phyloP scores from a whole-genome alignment of 1,140 invertebrate genomes.

The Agrilus planipennis region DNA sequence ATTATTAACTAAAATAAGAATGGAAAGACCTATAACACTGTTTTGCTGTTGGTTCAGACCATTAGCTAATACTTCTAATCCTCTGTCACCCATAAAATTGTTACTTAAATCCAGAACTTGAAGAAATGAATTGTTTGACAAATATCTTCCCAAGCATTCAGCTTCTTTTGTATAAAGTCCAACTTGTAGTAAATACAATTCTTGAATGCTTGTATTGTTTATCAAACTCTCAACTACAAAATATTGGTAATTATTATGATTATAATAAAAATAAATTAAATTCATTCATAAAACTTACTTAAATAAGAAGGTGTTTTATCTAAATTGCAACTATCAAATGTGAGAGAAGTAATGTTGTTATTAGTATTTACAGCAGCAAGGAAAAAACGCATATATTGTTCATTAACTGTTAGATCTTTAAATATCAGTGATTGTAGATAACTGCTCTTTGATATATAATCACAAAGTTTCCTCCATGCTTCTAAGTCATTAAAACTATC shows the following conservation, averaged over 20 bases:
- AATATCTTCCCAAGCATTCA: constrained; percentile 22
- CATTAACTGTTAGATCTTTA: constrained; percentile 23
- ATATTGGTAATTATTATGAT: neutral
- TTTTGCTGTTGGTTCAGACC: constrained; percentile 22
- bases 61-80: constrained; percentile 25
- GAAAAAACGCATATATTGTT: constrained; percentile 22
- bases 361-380: constrained; percentile 21
- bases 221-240: constrained; percentile 24
- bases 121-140: constrained; percentile 23
- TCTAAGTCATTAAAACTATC: constrained; percentile 23
- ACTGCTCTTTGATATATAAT: constrained; percentile 19
- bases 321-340: constrained; percentile 25
- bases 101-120: constrained; percentile 30
- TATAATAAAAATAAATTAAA: constrained; percentile 7
- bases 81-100: constrained; percentile 29
- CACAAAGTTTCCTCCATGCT: constrained; percentile 24
- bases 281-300: constrained; percentile 18
- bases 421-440: constrained; percentile 21
- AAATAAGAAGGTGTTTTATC: constrained; percentile 24
- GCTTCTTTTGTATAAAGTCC: constrained; percentile 29
- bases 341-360: constrained; percentile 19
- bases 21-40: constrained; percentile 19
- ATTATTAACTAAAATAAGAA: constrained; percentile 28
- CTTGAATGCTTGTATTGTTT: constrained; percentile 21
- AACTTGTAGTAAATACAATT: constrained; percentile 27